These are phyloP conservation scores for Catharus bicknelli DNA, from an alignment of 2,113 vertebrate genomes.

Conservation along the genomic window DNA sequence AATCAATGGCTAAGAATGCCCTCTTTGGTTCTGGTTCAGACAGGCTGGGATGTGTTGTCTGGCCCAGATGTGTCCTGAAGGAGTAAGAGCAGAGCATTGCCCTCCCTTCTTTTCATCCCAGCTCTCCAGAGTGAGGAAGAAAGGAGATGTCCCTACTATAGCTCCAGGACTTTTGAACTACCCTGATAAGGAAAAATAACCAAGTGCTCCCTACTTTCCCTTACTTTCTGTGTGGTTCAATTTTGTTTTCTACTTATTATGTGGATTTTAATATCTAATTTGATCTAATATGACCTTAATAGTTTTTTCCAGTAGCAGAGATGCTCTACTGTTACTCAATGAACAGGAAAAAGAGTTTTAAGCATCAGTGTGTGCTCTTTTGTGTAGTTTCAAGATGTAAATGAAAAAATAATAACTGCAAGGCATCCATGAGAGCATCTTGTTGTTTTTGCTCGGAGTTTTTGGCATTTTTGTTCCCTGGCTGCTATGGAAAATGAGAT, in stretches of 20 bases:
- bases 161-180: neutral
- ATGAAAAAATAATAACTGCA: neutral
- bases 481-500: slow-evolving; percentile 2
- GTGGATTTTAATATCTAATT: slow-evolving; percentile 31
- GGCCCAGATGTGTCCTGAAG: neutral
- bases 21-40: neutral
- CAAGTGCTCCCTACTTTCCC: neutral
- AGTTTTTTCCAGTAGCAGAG: slow-evolving; percentile 4
- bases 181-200: neutral
- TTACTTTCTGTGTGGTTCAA: neutral
- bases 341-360: slow-evolving; percentile 1
- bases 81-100: neutral
- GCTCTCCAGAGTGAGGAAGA: neutral
- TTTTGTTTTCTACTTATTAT: slow-evolving; percentile 15
- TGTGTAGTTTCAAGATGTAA: neutral
- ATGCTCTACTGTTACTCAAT: neutral
- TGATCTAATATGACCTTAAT: neutral
- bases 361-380: neutral
- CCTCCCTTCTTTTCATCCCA: neutral
- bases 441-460: neutral
- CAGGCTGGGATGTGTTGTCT: neutral
- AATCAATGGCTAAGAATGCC: neutral
- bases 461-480: neutral
- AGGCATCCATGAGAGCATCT: neutral
- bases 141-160: neutral